Conservation (phyloP, 2,888 invertebrate species). For the Eristalis arbustorum region DNA sequence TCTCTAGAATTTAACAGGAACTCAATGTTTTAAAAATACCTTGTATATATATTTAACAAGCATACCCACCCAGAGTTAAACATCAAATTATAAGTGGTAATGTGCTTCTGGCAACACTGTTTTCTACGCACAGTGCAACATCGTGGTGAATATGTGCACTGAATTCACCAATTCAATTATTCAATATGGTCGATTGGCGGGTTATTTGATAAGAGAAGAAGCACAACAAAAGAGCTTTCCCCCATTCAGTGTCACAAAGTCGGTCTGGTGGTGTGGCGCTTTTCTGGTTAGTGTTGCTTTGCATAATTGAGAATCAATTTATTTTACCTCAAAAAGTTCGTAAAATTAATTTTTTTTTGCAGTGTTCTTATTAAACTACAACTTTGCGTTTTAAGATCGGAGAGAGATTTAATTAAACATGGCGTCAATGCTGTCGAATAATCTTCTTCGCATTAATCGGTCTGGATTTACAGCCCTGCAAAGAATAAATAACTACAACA, state of each 20-base stretch:
- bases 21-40: no score
- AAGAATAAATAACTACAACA: constrained; percentile 82
- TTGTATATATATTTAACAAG: no score
- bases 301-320: constrained; percentile 10
- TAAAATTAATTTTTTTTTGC: constrained; percentile 2
- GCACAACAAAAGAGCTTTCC: constrained; percentile 21
- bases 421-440: constrained; percentile 65
- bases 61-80: no score
- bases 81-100: no score
- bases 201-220: neutral
- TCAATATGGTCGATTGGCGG: neutral
- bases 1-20: no score
- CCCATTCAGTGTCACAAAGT: constrained; percentile 33
- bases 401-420: constrained; percentile 37
- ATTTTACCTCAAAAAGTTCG: neutral
- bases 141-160: neutral
- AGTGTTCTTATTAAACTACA: neutral
- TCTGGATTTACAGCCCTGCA: constrained; percentile 56
- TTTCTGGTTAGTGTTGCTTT: constrained; percentile 4
- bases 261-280: constrained; percentile 27
- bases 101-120: neutral
- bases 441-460: constrained; percentile 52
- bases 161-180: neutral
- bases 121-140: neutral
- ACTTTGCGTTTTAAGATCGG: neutral